A percentile compares a stretch with the other conserved stretches of the same genome.
Conservation (phyloP, 2,113 vertebrate genomes). For the Grantiella picta region DNA sequence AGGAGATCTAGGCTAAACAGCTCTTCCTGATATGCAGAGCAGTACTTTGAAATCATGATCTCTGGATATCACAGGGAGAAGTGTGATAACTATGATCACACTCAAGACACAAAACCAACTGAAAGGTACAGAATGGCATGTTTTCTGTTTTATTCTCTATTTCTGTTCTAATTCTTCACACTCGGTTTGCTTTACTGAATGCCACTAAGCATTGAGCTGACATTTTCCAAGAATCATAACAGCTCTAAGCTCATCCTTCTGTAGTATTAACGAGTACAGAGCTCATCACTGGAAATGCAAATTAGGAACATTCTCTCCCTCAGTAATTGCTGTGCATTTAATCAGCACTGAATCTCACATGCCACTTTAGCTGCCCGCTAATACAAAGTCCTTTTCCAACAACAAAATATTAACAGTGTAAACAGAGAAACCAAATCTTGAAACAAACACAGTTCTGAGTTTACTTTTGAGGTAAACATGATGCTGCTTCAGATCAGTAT, state of each 20-base stretch:
- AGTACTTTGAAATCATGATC: background rate
- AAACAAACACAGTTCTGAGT: background rate
- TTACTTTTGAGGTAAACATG: background rate
- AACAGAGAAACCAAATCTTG: background rate
- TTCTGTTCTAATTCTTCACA: conserved; percentile 20
- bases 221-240: conserved; percentile 1
- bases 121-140: background rate
- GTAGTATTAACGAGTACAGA: background rate
- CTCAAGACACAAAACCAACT: background rate
- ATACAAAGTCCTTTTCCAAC: background rate
- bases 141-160: conserved; percentile 10
- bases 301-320: background rate
- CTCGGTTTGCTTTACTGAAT: conserved; percentile 21
- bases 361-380: background rate
- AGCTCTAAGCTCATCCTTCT: background rate
- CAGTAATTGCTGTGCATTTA: background rate
- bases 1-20: background rate
- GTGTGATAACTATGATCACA: background rate
- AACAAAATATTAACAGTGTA: background rate
- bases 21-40: background rate
- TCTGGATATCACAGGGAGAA: background rate
- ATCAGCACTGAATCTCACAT: background rate
- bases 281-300: background rate
- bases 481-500: background rate
- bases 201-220: background rate